Conservation (phyloP, 2,113 vertebrate genomes). For the Hypanus sabinus region DNA sequence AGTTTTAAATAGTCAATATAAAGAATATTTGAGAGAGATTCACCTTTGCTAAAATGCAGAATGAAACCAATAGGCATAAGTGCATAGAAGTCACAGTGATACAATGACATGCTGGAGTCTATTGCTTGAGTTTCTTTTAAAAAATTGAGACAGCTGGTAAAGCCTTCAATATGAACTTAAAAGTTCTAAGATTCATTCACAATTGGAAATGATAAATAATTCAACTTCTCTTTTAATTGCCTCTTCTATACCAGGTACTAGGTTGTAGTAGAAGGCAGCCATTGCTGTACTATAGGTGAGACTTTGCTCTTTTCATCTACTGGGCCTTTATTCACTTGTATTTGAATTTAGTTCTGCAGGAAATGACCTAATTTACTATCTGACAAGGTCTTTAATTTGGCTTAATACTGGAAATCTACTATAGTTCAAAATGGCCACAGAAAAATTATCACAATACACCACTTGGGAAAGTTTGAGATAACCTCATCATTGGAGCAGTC, state of each 20-base stretch:
- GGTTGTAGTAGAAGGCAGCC: background rate
- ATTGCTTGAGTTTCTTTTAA: background rate
- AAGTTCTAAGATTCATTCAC: background rate
- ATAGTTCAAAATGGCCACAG: background rate
- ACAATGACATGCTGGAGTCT: constrained; percentile 15
- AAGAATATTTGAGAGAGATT: background rate
- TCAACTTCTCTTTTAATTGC: background rate
- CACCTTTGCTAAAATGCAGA: background rate
- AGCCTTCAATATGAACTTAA: background rate
- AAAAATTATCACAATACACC: background rate
- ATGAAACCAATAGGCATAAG: background rate
- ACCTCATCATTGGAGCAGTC: background rate
- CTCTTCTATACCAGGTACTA: background rate
- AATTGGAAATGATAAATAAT: background rate
- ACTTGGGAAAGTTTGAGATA: background rate
- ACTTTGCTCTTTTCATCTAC: background rate
- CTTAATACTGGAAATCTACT: background rate
- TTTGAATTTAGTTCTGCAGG: background rate
- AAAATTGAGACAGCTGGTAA: background rate
- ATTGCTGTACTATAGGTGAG: background rate
- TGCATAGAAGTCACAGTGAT: background rate
- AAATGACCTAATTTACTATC: background rate
- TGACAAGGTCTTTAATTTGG: background rate
- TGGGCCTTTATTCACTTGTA: background rate
- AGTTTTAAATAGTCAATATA: background rate